phyloP scores from a whole-genome alignment of 23 tunicate species.

The Clavelina lepadiformis region DNA sequence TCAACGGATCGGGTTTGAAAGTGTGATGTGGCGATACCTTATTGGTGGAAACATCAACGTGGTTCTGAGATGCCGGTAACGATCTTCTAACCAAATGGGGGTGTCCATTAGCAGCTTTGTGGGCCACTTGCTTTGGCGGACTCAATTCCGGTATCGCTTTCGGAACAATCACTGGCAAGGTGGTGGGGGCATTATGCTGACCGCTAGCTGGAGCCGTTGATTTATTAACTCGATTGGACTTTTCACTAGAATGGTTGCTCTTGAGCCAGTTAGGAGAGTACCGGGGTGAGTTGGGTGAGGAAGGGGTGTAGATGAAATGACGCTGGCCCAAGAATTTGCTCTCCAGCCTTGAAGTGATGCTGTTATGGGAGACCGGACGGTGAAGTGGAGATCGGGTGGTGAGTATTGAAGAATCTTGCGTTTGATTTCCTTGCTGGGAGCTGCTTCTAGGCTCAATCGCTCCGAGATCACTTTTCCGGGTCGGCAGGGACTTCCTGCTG shows the following conservation, averaged over 20 bases:
- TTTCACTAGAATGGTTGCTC: background rate
- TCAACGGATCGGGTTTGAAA: too few species aligned
- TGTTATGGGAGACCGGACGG: constrained; percentile 18
- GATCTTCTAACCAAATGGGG: too few species aligned
- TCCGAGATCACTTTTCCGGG: too few species aligned
- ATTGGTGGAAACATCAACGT: too few species aligned
- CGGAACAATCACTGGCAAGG: constrained; percentile 17
- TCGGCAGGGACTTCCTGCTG: too few species aligned
- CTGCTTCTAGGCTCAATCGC: too few species aligned
- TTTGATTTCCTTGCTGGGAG: too few species aligned
- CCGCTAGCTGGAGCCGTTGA: background rate
- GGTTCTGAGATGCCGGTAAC: too few species aligned
- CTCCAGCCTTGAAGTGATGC: constrained; percentile 5
- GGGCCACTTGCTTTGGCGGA: too few species aligned
- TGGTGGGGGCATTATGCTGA: constrained; percentile 5
- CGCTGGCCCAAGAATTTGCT: constrained; percentile 17
- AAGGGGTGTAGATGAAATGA: constrained; percentile 2
- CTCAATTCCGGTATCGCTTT: background rate
- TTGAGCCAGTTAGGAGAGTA: constrained; percentile 25
- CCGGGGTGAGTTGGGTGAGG: background rate
- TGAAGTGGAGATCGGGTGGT: background rate
- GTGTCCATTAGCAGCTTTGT: too few species aligned
- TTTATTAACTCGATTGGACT: background rate
- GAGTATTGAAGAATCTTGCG: too few species aligned
- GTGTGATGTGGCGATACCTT: too few species aligned